These are phyloP conservation scores for Choloepus hoffmanni DNA, from an alignment of 2,113 vertebrate species.

Conservation along the genomic window DNA sequence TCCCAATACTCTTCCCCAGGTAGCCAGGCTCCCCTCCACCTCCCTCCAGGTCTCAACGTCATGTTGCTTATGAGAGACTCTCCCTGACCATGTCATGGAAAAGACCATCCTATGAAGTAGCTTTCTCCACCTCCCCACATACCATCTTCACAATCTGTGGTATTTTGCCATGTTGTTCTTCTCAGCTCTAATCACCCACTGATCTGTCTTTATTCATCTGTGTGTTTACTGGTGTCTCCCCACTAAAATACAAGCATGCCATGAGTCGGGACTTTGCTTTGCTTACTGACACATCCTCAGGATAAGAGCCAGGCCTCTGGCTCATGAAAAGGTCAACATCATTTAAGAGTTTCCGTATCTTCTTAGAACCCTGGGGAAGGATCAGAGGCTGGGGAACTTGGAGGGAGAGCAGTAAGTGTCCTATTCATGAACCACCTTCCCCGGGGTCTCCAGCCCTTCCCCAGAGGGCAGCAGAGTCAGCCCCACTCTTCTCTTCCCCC, in stretches of 20 bases:
- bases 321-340: not conserved
- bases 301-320: not conserved
- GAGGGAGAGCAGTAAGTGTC: not conserved
- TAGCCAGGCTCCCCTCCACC: not conserved
- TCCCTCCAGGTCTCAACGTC: not conserved
- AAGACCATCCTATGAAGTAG: not conserved
- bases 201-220: not conserved
- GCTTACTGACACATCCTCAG: not conserved
- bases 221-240: not conserved
- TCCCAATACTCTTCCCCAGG: not conserved
- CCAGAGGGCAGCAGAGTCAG: not conserved
- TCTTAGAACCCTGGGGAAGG: not conserved
- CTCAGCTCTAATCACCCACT: not conserved
- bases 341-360: not conserved
- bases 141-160: not conserved
- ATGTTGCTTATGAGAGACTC: not conserved
- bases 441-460: not conserved
- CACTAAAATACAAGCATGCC: not conserved
- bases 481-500: not conserved
- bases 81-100: not conserved
- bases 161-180: not conserved
- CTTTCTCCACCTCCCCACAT: not conserved
- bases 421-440: not conserved
- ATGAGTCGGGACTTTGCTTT: not conserved
- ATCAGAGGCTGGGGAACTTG: rapidly evolving